These are phyloP conservation scores for Rhinoraja longicauda DNA, from an alignment of 2,797 vertebrate genomes.

Conservation along the genomic window DNA sequence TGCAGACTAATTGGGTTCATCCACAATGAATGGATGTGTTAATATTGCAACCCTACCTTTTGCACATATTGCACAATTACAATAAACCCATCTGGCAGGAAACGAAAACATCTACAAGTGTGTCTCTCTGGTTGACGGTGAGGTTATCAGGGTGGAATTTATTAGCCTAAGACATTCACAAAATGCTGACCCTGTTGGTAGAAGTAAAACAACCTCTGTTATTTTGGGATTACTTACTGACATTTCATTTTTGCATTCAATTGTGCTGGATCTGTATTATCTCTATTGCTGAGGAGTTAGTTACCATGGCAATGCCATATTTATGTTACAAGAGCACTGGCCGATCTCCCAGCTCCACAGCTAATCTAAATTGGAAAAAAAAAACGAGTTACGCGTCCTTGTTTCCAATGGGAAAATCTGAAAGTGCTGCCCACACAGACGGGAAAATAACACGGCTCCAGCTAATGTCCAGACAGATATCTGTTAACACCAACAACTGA, in stretches of 20 bases:
- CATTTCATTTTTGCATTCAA: neutral
- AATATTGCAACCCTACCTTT: neutral
- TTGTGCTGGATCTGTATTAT: neutral
- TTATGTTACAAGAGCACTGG: neutral
- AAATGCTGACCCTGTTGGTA: neutral
- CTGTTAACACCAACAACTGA: neutral
- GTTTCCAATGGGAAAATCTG: neutral
- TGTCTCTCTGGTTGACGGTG: neutral
- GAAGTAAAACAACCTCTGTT: conserved; percentile 14
- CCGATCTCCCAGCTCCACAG: neutral
- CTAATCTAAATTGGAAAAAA: neutral
- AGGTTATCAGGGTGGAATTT: neutral
- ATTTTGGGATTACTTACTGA: conserved; percentile 36
- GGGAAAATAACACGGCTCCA: neutral
- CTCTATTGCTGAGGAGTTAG: conserved; percentile 8
- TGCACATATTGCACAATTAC: neutral
- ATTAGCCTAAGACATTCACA: neutral
- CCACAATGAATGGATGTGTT: neutral
- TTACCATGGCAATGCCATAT: neutral
- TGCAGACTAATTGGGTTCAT: neutral
- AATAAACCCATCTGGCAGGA: neutral
- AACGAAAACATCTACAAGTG: neutral
- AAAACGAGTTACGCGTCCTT: conserved; percentile 4
- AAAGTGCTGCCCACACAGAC: neutral
- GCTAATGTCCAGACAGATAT: neutral